Conservation (phyloP, 1,140 invertebrate genomes). For the Musca vetustissima region DNA sequence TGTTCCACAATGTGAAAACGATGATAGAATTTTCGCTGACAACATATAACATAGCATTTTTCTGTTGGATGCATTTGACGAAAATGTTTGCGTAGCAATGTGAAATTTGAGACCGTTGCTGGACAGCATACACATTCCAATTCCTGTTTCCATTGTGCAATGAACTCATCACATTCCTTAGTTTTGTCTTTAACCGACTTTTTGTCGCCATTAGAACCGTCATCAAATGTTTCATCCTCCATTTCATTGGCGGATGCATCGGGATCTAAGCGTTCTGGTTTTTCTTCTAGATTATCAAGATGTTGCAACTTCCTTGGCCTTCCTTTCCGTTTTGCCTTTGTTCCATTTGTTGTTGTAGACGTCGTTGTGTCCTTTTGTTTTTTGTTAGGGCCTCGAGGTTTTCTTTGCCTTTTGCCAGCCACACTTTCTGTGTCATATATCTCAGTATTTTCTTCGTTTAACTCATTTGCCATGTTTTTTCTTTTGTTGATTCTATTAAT, state of each 20-base stretch:
- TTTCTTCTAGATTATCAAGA: too few relatives aligned
- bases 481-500: not conserved
- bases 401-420: too few relatives aligned
- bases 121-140: slow-evolving; percentile 37
- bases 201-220: not conserved
- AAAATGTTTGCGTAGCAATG: slow-evolving; percentile 2
- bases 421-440: too few relatives aligned
- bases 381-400: too few relatives aligned
- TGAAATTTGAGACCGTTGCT: not conserved
- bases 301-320: too few relatives aligned
- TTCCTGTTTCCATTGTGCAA: slow-evolving; percentile 23
- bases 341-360: too few relatives aligned
- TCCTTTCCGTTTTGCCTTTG: too few relatives aligned
- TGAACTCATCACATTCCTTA: slow-evolving; percentile 1
- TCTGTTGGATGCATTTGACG: not conserved
- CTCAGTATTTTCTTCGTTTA: not conserved
- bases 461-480: not conserved
- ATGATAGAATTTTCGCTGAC: slow-evolving; percentile 37
- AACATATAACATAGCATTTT: slow-evolving; percentile 34
- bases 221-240: not conserved
- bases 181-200: not conserved
- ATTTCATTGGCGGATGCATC: too few relatives aligned
- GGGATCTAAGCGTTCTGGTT: too few relatives aligned
- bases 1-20: slow-evolving; percentile 39
- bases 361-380: too few relatives aligned